Evolutionary conservation across 2,113 vertebrate species (phyloP), one percentile per base, ranked within the genome.

Genomic region (Chaetodon auriga): DNA sequence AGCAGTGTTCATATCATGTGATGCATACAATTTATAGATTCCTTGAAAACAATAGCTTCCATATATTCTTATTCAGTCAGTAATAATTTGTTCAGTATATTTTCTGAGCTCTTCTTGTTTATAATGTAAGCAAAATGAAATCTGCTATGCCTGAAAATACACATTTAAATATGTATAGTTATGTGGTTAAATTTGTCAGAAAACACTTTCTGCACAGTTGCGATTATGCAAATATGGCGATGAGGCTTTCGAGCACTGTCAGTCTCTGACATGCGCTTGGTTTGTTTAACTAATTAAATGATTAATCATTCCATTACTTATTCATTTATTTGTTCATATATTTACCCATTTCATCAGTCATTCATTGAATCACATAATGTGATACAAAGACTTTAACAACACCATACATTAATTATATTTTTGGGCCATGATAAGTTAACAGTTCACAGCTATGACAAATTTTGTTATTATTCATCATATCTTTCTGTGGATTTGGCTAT

Each of bases 251-350:
- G 14, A 82, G 79, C 79, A 69, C 21, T 80, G 83, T 74, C 77
- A 68, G 64, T 74, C 53, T 83, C 65, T 81, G 75, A 75, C 71
- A 68, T 46, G 73, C 68, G 43, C 77, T 83, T 88, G 62, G 85
- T 91, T 92, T 90, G 83, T 90, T 85, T 62, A 80, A 74, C 80
- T 87, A 87, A 92, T 91, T 87, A 76, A 89, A 92, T 87, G 81
- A 89, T 84, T 83, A 89, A 93, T 88, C 18, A 78, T 80, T 86
- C 82, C 88, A 92, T 92, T 90, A 87, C 64, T 87, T 87, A 91
- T 92, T 92, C 87, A 93, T 93, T 87, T 78, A 83, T 86, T 89
- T 90, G 74, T 77, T 86, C 70, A 51, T 87, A 82, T 85, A 88
- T 86, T 90, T 83, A 82, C 43, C 45, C 74, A 53, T 83, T 86